Percentiles rank a stretch among this genome's conserved stretches.
Conservation (phyloP, 2,113 vertebrate species). For the Notothenia coriiceps region DNA sequence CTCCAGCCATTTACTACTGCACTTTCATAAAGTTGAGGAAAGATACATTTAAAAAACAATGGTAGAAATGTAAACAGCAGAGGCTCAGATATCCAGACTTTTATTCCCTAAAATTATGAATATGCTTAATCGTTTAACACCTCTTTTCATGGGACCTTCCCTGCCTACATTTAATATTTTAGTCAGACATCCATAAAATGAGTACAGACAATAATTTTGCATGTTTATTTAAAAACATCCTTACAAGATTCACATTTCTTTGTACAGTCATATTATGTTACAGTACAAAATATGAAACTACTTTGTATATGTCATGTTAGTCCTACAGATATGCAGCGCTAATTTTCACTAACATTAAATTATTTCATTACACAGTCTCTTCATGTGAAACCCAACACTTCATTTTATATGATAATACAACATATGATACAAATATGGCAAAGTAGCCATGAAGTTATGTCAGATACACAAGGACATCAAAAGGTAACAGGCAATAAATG, state of each 20-base stretch:
- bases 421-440: slow-evolving; percentile 62
- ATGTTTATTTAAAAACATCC: slow-evolving; percentile 71
- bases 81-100: not conserved
- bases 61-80: too few species aligned
- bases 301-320: slow-evolving; percentile 45
- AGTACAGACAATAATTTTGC: slow-evolving; percentile 26
- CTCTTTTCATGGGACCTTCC: too few species aligned
- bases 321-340: slow-evolving; percentile 25
- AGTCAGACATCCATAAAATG: not conserved
- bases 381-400: slow-evolving; percentile 25
- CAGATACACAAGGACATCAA: slow-evolving; percentile 20
- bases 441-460: slow-evolving; percentile 8
- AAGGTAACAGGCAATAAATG: slow-evolving; percentile 12
- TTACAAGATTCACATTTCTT: slow-evolving; percentile 62
- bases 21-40: not conserved
- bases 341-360: slow-evolving; percentile 18
- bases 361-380: slow-evolving; percentile 19
- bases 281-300: slow-evolving; percentile 56
- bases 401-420: slow-evolving; percentile 37
- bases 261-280: slow-evolving; percentile 66
- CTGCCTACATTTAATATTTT: too few species aligned
- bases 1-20: not conserved
- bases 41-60: too few species aligned
- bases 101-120: not conserved
- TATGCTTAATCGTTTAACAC: too few species aligned